Evolutionary conservation across 2,888 invertebrate species (phyloP), one percentile per base, ranked within the genome.

Genomic region (Zootermopsis nevadensis): DNA sequence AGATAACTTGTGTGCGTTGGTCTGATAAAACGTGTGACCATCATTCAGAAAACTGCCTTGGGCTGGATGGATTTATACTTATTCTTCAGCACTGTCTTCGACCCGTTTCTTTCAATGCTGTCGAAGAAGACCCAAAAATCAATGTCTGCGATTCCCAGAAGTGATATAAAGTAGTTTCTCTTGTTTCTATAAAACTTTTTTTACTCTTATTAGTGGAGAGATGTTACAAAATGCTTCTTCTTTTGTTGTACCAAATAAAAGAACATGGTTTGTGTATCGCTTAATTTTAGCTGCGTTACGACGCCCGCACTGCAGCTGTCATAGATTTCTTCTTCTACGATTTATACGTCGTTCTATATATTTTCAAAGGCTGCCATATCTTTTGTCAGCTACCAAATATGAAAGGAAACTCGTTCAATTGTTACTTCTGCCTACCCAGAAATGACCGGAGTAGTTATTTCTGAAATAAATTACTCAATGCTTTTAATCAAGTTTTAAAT

Each of bases 211-310:
- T 33, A 72, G 33, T 31, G 15, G 31, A 31, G 22, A 30, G 7
- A 30, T 72, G 15, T 3, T 4, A 33, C 7, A 72, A 8, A 31
- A 72, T 10, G 72, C 7, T 72, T 31, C 35, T 15, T 22, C 27
- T 67, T 4, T 30, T 30, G 15, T 24, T 33, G 22, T 31, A 72
- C 22, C 2, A 72, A 72, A 72, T 72, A 72, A 33, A 72, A 33
- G 72, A 72, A 72, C 72, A 72, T 22, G 22, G 72, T 33, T 72
- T 72, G 33, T 72, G 31, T 72, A 33, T 72, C 30, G 72, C 33
- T 72, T 72, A 33, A 72, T 72, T 72, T 72, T 22, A 72, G 27
- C 30, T 67, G 67, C 27, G 30, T 67, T 67, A 27, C 6, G 30
- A 27, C 33, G 35, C 24, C 15, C 8, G 15, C 53, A 53, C 8